phyloP scores from a whole-genome alignment of 2,888 invertebrate species.

The Hipparchia semele region DNA sequence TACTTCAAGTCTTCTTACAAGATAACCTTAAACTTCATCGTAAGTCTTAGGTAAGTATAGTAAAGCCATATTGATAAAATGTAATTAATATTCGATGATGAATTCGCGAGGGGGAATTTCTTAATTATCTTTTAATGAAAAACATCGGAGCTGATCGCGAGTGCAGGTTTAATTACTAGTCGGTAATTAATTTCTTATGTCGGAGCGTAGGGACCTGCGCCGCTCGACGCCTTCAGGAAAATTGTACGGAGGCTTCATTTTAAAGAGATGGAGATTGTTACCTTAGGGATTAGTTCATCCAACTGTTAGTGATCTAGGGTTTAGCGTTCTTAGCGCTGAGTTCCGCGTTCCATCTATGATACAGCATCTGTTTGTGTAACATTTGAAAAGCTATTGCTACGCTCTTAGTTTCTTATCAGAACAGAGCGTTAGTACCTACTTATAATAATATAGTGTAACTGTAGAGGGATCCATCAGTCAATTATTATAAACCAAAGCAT shows the following conservation, averaged over 20 bases:
- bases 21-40: background rate
- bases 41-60: background rate
- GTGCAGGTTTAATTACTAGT: slow-evolving; percentile 20
- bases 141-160: background rate
- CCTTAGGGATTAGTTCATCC: too few relatives aligned
- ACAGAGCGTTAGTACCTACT: too few relatives aligned
- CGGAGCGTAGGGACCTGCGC: background rate
- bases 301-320: too few relatives aligned
- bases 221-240: background rate
- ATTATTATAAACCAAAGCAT: background rate
- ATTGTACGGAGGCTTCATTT: background rate
- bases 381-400: too few relatives aligned
- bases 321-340: too few relatives aligned
- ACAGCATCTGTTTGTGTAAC: background rate
- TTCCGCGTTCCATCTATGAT: too few relatives aligned
- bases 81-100: background rate
- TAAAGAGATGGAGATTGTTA: background rate
- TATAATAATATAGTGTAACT: too few relatives aligned
- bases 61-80: background rate
- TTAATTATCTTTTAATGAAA: slow-evolving; percentile 19
- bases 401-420: too few relatives aligned
- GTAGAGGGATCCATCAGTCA: too few relatives aligned
- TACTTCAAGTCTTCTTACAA: background rate
- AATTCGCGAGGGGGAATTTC: background rate
- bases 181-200: slow-evolving; percentile 16